These are phyloP conservation scores for Pachypanchax playfairii DNA, from an alignment of 2,113 vertebrate species.

Conservation along the genomic window DNA sequence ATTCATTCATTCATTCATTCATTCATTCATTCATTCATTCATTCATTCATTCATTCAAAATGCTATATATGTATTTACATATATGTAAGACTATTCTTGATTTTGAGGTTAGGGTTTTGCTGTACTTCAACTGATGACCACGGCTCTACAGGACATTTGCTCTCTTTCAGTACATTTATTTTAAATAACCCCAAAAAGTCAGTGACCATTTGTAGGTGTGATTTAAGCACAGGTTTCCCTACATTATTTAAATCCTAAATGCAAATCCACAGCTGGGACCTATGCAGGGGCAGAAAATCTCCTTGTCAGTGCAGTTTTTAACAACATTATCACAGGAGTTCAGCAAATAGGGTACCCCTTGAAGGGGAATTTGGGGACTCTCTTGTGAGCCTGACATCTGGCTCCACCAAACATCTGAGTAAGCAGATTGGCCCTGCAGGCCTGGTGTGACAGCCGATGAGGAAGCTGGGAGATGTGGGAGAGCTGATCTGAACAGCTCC, in stretches of 20 bases:
- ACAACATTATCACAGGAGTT: constrained; percentile 56
- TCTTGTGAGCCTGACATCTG: constrained; percentile 68
- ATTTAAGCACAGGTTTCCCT: constrained; percentile 1
- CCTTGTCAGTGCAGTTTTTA: constrained; percentile 41
- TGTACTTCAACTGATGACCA: too few species aligned
- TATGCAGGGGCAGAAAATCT: constrained; percentile 29
- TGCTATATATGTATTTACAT: too few species aligned
- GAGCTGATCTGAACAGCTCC: constrained; percentile 60
- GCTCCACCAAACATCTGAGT: constrained; percentile 73
- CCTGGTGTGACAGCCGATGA: constrained; percentile 66
- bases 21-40: too few species aligned
- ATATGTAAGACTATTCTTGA: too few species aligned
- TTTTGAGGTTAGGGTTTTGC: too few species aligned
- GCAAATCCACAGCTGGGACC: constrained; percentile 23
- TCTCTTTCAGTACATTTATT: constrained; percentile 28
- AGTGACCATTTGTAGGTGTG: constrained; percentile 8
- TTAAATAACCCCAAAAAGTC: constrained; percentile 17
- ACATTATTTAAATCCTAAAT: constrained; percentile 37
- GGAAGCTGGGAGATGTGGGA: constrained; percentile 67
- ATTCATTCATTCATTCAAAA: too few species aligned
- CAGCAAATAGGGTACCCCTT: constrained; percentile 53
- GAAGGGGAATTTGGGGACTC: constrained; percentile 53
- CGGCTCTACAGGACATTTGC: constrained; percentile 27
- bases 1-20: too few species aligned
- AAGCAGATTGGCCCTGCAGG: constrained; percentile 76